These are phyloP conservation scores for Ophonus ardosiacus DNA, from an alignment of 2,888 invertebrate genomes.

Conservation along the genomic window DNA sequence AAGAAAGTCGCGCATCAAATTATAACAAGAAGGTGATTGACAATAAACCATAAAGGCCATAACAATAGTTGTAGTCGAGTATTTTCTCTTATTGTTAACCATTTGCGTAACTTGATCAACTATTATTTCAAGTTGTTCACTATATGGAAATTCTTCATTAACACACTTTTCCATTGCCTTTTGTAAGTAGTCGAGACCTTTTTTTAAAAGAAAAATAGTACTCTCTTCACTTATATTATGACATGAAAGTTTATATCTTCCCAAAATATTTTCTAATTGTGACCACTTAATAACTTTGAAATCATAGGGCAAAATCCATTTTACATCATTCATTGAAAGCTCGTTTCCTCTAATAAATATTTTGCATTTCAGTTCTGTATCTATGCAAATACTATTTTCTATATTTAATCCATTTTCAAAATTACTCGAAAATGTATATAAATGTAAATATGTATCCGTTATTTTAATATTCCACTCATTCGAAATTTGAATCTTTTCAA, in stretches of 20 bases:
- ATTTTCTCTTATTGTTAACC: too few relatives aligned
- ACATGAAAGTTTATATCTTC: not conserved
- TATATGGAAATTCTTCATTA: not conserved
- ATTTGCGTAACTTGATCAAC: not conserved
- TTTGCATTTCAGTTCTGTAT: not conserved
- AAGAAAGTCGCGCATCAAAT: too few relatives aligned
- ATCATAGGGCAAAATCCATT: constrained; percentile 6
- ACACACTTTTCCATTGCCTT: not conserved
- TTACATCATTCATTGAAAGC: constrained; percentile 5
- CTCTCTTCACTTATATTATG: constrained; percentile 1
- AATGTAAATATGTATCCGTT: too few relatives aligned
- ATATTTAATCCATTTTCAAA: too few relatives aligned
- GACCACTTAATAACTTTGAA: not conserved
- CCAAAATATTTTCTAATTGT: not conserved
- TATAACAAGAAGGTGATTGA: too few relatives aligned
- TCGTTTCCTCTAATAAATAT: not conserved
- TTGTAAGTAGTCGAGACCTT: not conserved
- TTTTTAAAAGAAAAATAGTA: not conserved
- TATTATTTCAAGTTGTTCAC: constrained; percentile 5
- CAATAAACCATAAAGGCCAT: too few relatives aligned
- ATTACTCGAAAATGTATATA: too few relatives aligned
- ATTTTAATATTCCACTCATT: too few relatives aligned
- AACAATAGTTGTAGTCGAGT: too few relatives aligned
- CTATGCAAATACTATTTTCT: too few relatives aligned
- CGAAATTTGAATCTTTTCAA: too few relatives aligned